These are phyloP conservation scores for Numida meleagris DNA, from an alignment of 2,113 vertebrate genomes.

Conservation along the genomic window DNA sequence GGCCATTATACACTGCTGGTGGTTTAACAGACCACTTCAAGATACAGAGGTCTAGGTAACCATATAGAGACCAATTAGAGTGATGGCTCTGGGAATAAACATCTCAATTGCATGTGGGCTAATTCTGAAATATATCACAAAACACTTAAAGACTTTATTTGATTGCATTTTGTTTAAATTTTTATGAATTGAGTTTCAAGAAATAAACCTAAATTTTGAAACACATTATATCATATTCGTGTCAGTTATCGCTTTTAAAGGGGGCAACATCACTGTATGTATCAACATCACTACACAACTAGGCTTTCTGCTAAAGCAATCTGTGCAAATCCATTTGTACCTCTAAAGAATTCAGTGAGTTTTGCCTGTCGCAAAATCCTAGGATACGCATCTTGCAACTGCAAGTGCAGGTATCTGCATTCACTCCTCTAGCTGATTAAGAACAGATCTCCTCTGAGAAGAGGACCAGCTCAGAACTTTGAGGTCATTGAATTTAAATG, in stretches of 20 bases:
- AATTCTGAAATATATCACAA: not conserved
- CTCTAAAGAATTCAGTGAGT: not conserved
- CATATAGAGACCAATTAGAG: not conserved
- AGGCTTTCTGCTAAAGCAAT: not conserved
- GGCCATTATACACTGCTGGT: not conserved
- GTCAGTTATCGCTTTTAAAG: not conserved
- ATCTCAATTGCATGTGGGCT: not conserved
- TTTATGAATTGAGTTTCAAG: not conserved
- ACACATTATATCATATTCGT: not conserved
- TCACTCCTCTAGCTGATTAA: not conserved
- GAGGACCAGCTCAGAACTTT: not conserved
- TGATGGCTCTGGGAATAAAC: not conserved
- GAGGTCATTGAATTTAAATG: not conserved
- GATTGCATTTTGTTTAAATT: not conserved
- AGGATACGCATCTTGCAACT: not conserved
- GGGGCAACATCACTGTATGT: not conserved
- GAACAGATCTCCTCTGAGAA: not conserved
- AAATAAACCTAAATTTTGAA: not conserved
- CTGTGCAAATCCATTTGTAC: not conserved
- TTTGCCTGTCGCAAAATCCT: not conserved
- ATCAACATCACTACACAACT: too few relatives aligned
- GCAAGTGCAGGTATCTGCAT: not conserved
- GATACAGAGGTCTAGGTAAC: not conserved
- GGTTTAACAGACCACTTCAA: not conserved
- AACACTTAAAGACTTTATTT: not conserved